Evolutionary conservation across 1,140 invertebrate genomes (phyloP).

Genomic region (Bicyclus anynana): DNA sequence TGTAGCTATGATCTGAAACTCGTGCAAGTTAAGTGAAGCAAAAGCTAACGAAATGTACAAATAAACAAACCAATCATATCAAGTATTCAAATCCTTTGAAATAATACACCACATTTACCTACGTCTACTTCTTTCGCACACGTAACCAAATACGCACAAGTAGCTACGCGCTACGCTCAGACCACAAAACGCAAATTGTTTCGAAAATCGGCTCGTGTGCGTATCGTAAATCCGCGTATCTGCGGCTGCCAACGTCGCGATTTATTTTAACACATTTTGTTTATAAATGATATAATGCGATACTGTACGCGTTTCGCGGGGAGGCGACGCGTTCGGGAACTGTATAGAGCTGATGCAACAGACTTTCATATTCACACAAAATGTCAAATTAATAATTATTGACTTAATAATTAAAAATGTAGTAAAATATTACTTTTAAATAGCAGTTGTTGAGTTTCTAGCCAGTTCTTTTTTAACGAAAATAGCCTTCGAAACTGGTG

Average conservation of each 20-base stretch:
- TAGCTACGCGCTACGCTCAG: constrained; percentile 3
- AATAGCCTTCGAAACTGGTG: too few species aligned
- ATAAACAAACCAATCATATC: too few species aligned
- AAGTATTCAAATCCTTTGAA: not conserved
- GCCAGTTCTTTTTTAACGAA: too few species aligned
- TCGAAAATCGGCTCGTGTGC: constrained; percentile 36
- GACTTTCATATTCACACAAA: too few species aligned
- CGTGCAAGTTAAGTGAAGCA: too few species aligned
- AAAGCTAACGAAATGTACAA: too few species aligned
- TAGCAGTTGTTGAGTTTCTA: too few species aligned
- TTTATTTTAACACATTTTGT: constrained; percentile 77
- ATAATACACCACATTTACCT: not conserved
- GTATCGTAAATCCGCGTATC: constrained; percentile 50
- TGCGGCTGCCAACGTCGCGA: constrained; percentile 61
- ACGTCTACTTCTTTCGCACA: not conserved
- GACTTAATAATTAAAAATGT: too few species aligned
- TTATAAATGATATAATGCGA: constrained; percentile 77
- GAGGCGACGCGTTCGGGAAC: constrained; percentile 39
- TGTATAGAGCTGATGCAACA: constrained; percentile 47
- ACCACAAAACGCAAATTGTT: constrained; percentile 38
- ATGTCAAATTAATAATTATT: too few species aligned
- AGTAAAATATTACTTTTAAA: too few species aligned
- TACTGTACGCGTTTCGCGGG: constrained; percentile 56
- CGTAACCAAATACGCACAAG: not conserved
- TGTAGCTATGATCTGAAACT: too few species aligned